These are phyloP conservation scores for Delichon dasypus DNA, from an alignment of 2,797 vertebrate species.

Conservation along the genomic window DNA sequence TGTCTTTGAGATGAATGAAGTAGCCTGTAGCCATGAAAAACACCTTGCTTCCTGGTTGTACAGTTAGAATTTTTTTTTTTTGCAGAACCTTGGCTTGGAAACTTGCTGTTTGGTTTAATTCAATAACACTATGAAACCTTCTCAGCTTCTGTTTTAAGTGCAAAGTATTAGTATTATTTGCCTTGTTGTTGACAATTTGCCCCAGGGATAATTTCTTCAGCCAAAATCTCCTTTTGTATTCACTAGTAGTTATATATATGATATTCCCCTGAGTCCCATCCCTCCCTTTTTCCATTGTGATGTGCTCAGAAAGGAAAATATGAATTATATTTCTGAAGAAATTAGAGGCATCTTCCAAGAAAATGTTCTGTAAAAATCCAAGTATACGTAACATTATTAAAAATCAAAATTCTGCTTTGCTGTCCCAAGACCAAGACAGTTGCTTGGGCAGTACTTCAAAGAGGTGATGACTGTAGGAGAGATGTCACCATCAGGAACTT, in stretches of 20 bases:
- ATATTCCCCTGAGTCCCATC: neutral
- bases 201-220: neutral
- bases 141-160: neutral
- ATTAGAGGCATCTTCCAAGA: neutral
- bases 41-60: neutral
- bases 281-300: neutral
- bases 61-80: neutral
- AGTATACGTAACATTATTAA: neutral
- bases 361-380: neutral
- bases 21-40: neutral
- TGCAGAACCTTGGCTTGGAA: neutral
- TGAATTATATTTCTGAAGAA: neutral
- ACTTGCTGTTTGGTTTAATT: neutral
- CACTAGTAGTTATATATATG: neutral
- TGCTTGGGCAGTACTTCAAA: neutral
- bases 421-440: neutral
- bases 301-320: neutral
- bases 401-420: neutral
- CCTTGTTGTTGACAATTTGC: neutral
- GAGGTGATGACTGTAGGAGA: neutral
- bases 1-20: neutral
- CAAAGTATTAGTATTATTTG: neutral
- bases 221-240: neutral
- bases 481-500: neutral
- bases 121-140: neutral